Percentiles rank a stretch among this genome's conserved stretches.
phyloP scores from a whole-genome alignment of 2,888 invertebrate species.

The Andrena dorsata region DNA sequence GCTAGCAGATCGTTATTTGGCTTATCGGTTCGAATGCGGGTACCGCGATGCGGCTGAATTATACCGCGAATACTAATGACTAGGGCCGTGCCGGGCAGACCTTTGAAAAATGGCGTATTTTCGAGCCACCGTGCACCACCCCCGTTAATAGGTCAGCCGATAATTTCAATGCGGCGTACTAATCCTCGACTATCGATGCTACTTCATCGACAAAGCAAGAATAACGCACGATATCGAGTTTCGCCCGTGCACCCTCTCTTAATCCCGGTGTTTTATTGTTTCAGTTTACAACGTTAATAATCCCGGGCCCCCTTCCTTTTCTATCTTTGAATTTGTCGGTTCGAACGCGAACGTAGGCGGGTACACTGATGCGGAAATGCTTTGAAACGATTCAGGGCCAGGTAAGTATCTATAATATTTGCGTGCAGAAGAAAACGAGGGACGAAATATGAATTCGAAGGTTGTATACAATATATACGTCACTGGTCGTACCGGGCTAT shows the following conservation, averaged over 20 bases:
- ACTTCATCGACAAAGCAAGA: slow-evolving; percentile 44
- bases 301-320: not conserved
- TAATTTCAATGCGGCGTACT: slow-evolving; percentile 50
- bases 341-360: not conserved
- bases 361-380: too few species aligned
- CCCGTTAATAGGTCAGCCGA: slow-evolving; percentile 51
- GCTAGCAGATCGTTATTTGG: slow-evolving; percentile 64
- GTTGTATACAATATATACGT: too few species aligned
- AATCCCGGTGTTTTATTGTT: slow-evolving; percentile 30
- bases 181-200: slow-evolving; percentile 44
- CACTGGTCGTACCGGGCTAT: too few species aligned
- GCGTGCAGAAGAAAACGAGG: too few species aligned
- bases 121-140: slow-evolving; percentile 6
- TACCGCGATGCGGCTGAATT: slow-evolving; percentile 69
- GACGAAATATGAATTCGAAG: too few species aligned
- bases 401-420: too few species aligned
- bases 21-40: slow-evolving; percentile 69
- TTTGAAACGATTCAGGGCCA: too few species aligned
- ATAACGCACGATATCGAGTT: slow-evolving; percentile 26
- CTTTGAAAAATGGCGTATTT: slow-evolving; percentile 58
- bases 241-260: slow-evolving; percentile 5
- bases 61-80: slow-evolving; percentile 71
- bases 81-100: slow-evolving; percentile 10
- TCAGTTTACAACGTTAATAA: slow-evolving; percentile 25
- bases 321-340: not conserved